Conservation (phyloP, 2,888 invertebrate genomes). For the Perithous albicinctus region DNA sequence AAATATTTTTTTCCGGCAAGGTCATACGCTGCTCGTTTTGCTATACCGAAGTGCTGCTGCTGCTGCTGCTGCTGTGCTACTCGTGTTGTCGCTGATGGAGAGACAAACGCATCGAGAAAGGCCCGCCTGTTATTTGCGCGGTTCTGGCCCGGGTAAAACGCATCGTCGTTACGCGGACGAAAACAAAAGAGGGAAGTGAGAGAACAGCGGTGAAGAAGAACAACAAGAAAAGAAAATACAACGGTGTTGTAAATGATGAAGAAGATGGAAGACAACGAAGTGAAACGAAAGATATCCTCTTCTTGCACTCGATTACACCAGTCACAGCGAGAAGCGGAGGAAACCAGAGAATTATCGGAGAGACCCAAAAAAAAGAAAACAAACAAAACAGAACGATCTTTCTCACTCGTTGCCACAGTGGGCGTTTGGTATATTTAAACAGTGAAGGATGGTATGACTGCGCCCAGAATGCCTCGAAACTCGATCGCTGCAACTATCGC, state of each 20-base stretch:
- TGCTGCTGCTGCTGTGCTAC: background rate
- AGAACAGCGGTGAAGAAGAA: slow-evolving; percentile 31
- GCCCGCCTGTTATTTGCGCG: slow-evolving; percentile 20
- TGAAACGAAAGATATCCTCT: background rate
- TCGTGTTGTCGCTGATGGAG: background rate
- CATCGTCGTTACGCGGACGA: slow-evolving; percentile 31
- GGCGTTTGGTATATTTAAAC: slow-evolving; percentile 37
- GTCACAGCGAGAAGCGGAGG: background rate
- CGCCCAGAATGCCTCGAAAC: slow-evolving; percentile 25
- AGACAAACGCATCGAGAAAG: slow-evolving; percentile 34
- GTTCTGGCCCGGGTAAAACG: slow-evolving; percentile 16
- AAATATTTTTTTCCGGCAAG: slow-evolving; percentile 45
- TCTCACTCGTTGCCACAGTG: slow-evolving; percentile 19
- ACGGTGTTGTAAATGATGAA: background rate
- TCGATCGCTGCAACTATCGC: slow-evolving; percentile 12
- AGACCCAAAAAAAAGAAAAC: too few species aligned
- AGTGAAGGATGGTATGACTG: background rate
- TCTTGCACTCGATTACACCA: background rate
- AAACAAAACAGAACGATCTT: background rate
- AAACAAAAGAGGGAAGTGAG: slow-evolving; percentile 59
- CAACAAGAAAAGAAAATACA: slow-evolving; percentile 3
- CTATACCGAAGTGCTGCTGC: background rate
- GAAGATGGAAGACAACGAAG: background rate
- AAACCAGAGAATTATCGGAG: slow-evolving; percentile 10
- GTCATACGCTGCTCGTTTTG: slow-evolving; percentile 33